phyloP scores from a whole-genome alignment of 2,888 invertebrate genomes.

The Pammene fasciana region DNA sequence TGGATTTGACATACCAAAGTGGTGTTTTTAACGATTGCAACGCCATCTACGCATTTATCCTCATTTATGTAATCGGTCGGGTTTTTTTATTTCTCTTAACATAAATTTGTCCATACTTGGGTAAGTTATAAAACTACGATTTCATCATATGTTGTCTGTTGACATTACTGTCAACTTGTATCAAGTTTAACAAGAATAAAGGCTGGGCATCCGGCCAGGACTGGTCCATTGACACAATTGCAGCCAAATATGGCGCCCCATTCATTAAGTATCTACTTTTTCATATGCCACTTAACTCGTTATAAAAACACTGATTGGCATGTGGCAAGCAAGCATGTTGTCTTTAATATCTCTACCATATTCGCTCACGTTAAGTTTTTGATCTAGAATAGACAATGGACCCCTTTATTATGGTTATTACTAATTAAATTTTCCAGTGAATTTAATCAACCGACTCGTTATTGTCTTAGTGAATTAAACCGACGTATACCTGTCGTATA shows the following conservation, averaged over 20 bases:
- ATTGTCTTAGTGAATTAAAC: constrained; percentile 22
- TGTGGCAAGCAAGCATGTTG: constrained; percentile 24
- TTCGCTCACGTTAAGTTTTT: neutral
- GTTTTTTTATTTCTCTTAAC: neutral
- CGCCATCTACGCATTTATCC: no score
- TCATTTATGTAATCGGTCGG: neutral
- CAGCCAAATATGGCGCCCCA: constrained; percentile 30
- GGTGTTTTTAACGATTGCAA: no score
- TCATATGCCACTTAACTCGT: constrained; percentile 23
- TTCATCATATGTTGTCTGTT: constrained; percentile 12
- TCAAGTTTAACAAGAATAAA: constrained; percentile 27
- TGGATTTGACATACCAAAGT: no score
- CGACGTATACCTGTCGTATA: constrained; percentile 25
- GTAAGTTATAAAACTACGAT: constrained; percentile 10
- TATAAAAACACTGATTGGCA: constrained; percentile 31
- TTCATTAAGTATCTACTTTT: constrained; percentile 37
- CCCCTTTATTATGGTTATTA: neutral
- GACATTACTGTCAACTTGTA: constrained; percentile 9
- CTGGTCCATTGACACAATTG: constrained; percentile 33
- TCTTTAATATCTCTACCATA: constrained; percentile 13
- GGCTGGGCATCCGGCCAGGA: constrained; percentile 22
- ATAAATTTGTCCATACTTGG: neutral
- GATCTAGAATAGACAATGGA: neutral
- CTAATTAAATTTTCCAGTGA: constrained; percentile 12
- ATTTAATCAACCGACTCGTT: constrained; percentile 24